A percentile compares a stretch with the other conserved stretches of the same genome.
Conservation (phyloP, 2,797 vertebrate genomes). For the Garrulus glandarius region DNA sequence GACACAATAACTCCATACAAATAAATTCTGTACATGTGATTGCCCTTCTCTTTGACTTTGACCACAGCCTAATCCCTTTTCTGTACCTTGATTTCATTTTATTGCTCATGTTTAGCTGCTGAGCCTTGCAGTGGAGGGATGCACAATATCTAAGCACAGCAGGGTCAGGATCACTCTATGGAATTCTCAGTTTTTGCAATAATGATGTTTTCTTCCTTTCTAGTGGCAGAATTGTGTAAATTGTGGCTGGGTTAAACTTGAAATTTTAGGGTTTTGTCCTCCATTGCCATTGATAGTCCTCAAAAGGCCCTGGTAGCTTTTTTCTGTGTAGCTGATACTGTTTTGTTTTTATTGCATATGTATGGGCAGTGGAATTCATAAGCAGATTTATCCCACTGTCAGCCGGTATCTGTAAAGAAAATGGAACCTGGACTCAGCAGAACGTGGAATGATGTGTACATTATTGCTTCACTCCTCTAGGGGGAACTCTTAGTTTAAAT, state of each 20-base stretch:
- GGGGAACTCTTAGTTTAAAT: conserved; percentile 35
- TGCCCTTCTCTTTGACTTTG: background rate
- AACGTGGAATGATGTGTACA: background rate
- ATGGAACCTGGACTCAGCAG: background rate
- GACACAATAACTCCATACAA: background rate
- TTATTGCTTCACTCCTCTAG: conserved; percentile 36
- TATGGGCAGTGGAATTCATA: background rate
- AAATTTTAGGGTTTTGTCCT: rapidly evolving
- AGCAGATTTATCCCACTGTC: background rate
- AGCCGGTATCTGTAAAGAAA: background rate
- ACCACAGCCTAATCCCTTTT: background rate
- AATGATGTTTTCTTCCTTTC: background rate
- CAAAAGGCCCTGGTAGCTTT: background rate
- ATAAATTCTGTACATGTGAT: background rate
- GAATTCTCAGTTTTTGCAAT: background rate
- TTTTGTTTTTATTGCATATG: background rate
- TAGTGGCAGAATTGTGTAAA: background rate
- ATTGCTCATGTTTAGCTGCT: background rate
- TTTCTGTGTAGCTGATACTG: background rate
- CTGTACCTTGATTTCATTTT: background rate
- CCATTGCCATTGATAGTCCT: background rate
- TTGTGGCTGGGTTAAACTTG: background rate
- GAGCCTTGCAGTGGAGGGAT: background rate
- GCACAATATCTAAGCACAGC: background rate
- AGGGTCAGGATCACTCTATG: rapidly evolving